Conservation (phyloP, 2,113 vertebrate species). For the Bufo gargarizans region DNA sequence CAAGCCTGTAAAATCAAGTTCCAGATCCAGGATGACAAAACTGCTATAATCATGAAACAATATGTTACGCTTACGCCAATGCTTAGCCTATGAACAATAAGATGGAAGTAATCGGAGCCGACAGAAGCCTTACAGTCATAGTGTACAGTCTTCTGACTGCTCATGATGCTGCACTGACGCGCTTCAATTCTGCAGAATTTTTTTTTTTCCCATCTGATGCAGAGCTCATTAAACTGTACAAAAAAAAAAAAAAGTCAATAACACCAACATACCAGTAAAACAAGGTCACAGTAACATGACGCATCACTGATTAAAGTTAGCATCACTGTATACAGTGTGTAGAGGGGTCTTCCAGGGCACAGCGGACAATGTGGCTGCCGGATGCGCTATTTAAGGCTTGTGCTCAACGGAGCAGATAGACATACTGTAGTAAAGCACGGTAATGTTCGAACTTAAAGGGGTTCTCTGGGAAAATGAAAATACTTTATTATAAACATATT, state of each 20-base stretch:
- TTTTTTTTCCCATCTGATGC: no score
- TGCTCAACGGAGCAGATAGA: conserved; percentile 12
- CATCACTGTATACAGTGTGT: neutral
- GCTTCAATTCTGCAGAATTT: conserved; percentile 54
- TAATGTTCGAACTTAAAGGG: conserved; percentile 1
- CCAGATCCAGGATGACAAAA: conserved; percentile 4
- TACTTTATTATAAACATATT: no score
- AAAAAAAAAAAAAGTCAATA: neutral
- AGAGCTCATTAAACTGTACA: neutral
- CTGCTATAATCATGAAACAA: conserved; percentile 14
- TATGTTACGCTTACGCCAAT: conserved; percentile 18
- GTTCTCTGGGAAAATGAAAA: no score
- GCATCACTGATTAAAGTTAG: neutral
- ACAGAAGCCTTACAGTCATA: conserved; percentile 48
- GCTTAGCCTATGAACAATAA: conserved; percentile 31
- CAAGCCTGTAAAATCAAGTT: neutral
- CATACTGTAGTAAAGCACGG: conserved; percentile 11
- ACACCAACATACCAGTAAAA: neutral
- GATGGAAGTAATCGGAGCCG: conserved; percentile 28
- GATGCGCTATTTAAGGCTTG: neutral
- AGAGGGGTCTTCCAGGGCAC: neutral
- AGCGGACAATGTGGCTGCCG: neutral
- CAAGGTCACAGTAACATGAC: conserved; percentile 12
- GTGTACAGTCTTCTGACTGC: conserved; percentile 8
- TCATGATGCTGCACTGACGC: conserved; percentile 22